These are phyloP conservation scores for Torymus texanus DNA, from an alignment of 2,888 invertebrate species.

Conservation along the genomic window DNA sequence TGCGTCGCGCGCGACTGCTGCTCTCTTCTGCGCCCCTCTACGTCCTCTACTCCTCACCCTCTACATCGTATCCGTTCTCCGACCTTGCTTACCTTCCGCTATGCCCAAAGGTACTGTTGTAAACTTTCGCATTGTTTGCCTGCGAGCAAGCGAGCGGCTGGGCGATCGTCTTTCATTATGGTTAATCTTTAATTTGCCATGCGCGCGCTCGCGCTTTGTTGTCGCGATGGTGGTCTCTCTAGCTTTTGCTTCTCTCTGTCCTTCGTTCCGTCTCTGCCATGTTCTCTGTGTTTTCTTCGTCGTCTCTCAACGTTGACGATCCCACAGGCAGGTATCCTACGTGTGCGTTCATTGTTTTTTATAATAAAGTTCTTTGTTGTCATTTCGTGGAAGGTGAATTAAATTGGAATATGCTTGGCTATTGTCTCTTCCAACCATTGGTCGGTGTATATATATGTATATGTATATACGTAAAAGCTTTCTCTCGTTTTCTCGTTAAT, in stretches of 20 bases:
- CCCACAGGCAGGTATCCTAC: too few species aligned
- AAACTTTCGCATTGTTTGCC: conserved; percentile 48
- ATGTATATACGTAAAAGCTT: background rate
- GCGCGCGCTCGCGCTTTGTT: conserved; percentile 6
- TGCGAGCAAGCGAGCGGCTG: background rate
- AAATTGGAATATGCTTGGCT: background rate
- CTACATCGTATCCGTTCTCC: conserved; percentile 8
- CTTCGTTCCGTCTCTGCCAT: background rate
- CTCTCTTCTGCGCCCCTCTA: conserved; percentile 32
- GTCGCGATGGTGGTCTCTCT: background rate
- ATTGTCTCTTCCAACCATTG: background rate
- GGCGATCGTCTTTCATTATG: conserved; percentile 50
- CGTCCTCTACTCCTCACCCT: background rate
- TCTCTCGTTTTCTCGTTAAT: background rate
- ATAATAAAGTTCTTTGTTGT: conserved; percentile 26
- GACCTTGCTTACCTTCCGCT: conserved; percentile 34
- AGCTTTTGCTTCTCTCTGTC: background rate
- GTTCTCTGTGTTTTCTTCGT: background rate
- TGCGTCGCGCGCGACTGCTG: background rate
- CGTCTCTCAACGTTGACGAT: too few species aligned
- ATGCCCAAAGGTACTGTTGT: conserved; percentile 51
- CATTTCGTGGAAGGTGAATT: conserved; percentile 15
- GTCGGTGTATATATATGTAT: too few species aligned
- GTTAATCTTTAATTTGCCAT: conserved; percentile 52
- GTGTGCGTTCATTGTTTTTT: conserved; percentile 1